Conservation (phyloP, 2,888 invertebrate genomes). For the Harmothoe impar region DNA sequence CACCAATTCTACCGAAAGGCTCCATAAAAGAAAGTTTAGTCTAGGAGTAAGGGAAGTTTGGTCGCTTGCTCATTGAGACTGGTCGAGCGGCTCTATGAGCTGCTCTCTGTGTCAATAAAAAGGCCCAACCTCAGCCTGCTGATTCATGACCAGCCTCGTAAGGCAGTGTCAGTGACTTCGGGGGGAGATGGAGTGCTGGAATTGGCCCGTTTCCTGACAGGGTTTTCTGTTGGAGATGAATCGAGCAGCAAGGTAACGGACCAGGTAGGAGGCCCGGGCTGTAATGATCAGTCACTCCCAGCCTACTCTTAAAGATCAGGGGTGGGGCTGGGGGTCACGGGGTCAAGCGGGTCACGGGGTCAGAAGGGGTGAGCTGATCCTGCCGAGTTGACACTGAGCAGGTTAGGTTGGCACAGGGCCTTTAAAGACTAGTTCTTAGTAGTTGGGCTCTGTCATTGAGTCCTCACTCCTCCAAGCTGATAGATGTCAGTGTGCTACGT, state of each 20-base stretch:
- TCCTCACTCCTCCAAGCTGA: background rate
- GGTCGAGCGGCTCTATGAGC: too few relatives aligned
- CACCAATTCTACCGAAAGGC: too few relatives aligned
- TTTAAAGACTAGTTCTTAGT: background rate
- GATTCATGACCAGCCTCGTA: too few relatives aligned
- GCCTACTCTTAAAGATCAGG: background rate
- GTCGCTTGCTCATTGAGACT: too few relatives aligned
- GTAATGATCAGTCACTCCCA: slow-evolving; percentile 13
- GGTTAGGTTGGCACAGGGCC: too few relatives aligned
- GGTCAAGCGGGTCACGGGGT: background rate
- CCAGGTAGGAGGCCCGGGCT: background rate
- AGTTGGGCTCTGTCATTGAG: background rate
- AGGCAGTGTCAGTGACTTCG: background rate
- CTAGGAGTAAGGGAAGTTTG: too few relatives aligned
- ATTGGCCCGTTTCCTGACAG: slow-evolving; percentile 35
- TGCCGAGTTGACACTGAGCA: background rate
- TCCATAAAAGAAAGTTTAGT: too few relatives aligned
- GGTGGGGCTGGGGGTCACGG: background rate
- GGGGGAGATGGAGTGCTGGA: slow-evolving; percentile 11
- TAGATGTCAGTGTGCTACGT: slow-evolving; percentile 18
- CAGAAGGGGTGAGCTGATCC: background rate
- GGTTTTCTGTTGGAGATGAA: slow-evolving; percentile 6
- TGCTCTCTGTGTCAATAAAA: too few relatives aligned
- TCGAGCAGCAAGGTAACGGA: background rate
- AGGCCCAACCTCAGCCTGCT: too few relatives aligned